Evolutionary conservation across 2,888 invertebrate species (phyloP), one percentile per base, ranked within the genome.

Genomic region (Rugalucina vietnamica): DNA sequence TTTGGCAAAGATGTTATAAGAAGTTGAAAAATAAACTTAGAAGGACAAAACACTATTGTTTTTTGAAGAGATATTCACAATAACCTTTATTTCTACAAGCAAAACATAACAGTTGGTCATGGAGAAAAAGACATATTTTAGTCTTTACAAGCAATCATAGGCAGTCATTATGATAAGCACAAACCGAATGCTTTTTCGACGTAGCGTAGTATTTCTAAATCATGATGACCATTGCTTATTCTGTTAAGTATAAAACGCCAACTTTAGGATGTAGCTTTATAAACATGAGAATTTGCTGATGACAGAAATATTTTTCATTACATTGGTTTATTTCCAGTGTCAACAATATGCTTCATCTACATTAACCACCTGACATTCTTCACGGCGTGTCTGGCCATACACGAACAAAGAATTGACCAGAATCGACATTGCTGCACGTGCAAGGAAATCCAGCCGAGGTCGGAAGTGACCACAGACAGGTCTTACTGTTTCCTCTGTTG

Each of bases 371-470:
- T 79, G 32, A 57, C 76, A 24, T 82, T 85, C 76, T 85, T 85
- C 69, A 76, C 79, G 49, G 81, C 79, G 5, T 79, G 79, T 18
- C 70, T 85, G 1, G 73, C 82, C 0, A 60, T 85, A 29, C 81
- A 85, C 36, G 85, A 85, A 79, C 76, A 79, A 29, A 73, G 85
- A 32, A 85, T 85, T 3, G 85, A 85, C 43, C 81, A 79, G 1
- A 76, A 73, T 3, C 82, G 75, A 14, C 85, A 85, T 39, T 79
- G 69, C 43, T 85, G 85, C 54, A 70, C 70, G n/a, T 84, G 84
- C 73, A 78, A 75, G 60, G 75, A 78, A 49, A 34, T 84, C n/a
- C 69, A 43, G 50, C 72, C 81, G 71, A 81, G 81, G 60, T 78
- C 77, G 18, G 57, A 84, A 24, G 71, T 81, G 0, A 49, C 74